Conservation (phyloP, 92 coral and sea anemone genomes). For the Phenganax subtilis region DNA sequence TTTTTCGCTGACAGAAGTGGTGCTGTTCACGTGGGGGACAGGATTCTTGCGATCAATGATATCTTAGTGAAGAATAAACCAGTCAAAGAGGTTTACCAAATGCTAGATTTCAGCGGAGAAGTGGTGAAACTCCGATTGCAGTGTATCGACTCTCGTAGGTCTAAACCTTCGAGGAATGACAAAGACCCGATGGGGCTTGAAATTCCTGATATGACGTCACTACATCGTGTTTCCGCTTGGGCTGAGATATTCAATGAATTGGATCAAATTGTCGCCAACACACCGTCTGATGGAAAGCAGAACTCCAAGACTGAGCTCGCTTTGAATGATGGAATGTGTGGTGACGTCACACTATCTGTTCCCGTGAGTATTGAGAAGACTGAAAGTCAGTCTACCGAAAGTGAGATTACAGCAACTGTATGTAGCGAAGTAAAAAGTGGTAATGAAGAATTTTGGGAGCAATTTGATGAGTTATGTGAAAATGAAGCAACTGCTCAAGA, state of each 20-base stretch:
- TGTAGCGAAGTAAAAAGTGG: conserved; percentile 27
- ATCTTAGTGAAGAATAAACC: conserved; percentile 23
- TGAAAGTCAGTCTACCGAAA: conserved; percentile 2
- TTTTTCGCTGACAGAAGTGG: conserved; percentile 28
- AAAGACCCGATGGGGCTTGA: conserved; percentile 14
- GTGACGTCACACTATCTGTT: not conserved
- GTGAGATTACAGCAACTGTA: conserved; percentile 36
- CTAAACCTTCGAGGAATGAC: not conserved
- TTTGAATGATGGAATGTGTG: conserved; percentile 1
- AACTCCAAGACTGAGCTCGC: conserved; percentile 12
- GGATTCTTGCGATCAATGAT: conserved; percentile 34
- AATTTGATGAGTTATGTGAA: conserved; percentile 31
- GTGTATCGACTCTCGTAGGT: conserved; percentile 2
- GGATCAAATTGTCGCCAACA: conserved; percentile 33
- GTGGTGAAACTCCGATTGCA: conserved; percentile 38
- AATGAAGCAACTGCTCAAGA: conserved; percentile 1
- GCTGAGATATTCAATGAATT: conserved; percentile 38
- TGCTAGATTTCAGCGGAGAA: conserved; percentile 40
- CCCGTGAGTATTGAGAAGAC: not conserved
- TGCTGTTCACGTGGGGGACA: conserved; percentile 31
- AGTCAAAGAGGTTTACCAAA: conserved; percentile 30
- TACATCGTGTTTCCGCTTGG: conserved; percentile 42
- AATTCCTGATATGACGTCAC: conserved; percentile 36
- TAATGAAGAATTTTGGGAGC: conserved; percentile 27
- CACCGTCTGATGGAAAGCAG: not conserved